These are phyloP conservation scores for Trachurus trachurus DNA, from an alignment of 2,797 vertebrate genomes.

Conservation along the genomic window DNA sequence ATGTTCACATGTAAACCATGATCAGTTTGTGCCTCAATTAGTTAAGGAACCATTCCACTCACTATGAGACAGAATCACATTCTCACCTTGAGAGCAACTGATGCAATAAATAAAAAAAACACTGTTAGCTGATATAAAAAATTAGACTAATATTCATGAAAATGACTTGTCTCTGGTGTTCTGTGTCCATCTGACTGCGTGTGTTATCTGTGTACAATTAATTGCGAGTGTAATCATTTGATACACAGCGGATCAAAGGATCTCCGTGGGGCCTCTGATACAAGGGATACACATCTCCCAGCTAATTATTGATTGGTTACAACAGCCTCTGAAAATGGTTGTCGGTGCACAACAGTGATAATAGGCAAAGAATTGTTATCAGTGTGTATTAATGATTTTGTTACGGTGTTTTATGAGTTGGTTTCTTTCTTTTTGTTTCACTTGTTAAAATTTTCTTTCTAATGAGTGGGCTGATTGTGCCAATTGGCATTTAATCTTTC, in stretches of 20 bases:
- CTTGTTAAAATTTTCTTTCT: conserved; percentile 35
- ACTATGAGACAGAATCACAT: background rate
- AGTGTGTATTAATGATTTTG: conserved; percentile 43
- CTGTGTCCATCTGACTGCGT: conserved; percentile 31
- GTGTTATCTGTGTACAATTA: conserved; percentile 60
- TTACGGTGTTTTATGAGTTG: conserved; percentile 24
- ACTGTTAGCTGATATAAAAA: conserved; percentile 20
- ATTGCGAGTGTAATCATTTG: conserved; percentile 65
- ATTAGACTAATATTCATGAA: conserved; percentile 34
- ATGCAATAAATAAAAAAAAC: background rate
- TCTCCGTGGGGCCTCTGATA: conserved; percentile 61
- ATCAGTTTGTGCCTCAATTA: background rate
- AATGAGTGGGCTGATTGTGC: conserved; percentile 24
- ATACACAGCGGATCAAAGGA: conserved; percentile 73
- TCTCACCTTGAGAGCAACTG: background rate
- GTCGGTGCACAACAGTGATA: conserved; percentile 35
- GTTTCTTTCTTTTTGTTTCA: conserved; percentile 33
- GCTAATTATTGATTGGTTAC: conserved; percentile 79
- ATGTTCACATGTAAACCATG: conserved; percentile 20
- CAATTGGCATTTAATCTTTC: conserved; percentile 45
- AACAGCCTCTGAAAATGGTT: conserved; percentile 41
- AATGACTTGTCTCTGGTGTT: conserved; percentile 40
- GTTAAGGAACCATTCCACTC: background rate
- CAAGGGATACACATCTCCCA: conserved; percentile 63
- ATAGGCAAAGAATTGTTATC: conserved; percentile 35